These are phyloP conservation scores for Mastigias papua DNA, from an alignment of 30 jellyfish, hydroid and myxozoan genomes.

Conservation along the genomic window DNA sequence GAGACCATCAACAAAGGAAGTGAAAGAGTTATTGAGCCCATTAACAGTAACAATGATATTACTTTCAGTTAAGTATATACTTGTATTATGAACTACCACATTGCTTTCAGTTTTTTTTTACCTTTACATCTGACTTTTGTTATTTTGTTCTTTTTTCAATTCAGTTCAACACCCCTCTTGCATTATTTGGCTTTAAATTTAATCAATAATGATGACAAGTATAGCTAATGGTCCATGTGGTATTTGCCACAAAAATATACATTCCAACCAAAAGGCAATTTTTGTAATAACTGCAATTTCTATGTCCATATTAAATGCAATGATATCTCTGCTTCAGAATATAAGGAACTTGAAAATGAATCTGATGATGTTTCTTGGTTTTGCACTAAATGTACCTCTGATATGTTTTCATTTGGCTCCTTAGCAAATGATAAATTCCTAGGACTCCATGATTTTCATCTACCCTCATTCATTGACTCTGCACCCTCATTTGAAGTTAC, in stretches of 20 bases:
- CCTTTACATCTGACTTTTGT: too few species aligned
- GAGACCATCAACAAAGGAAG: too few species aligned
- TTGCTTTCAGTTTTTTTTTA: too few species aligned
- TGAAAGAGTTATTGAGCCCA: too few species aligned
- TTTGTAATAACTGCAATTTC: slow-evolving; percentile 41
- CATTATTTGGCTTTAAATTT: too few species aligned
- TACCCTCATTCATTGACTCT: slow-evolving; percentile 45
- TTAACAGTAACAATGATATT: too few species aligned
- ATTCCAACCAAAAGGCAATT: slow-evolving; percentile 39
- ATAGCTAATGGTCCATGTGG: slow-evolving; percentile 49
- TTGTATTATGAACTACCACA: too few species aligned
- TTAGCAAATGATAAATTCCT: slow-evolving; percentile 39
- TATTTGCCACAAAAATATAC: slow-evolving; percentile 67
- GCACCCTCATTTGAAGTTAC: slow-evolving; percentile 52
- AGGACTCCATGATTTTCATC: slow-evolving; percentile 35
- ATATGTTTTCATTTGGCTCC: slow-evolving; percentile 66
- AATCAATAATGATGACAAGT: not conserved
- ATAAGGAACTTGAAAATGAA: slow-evolving; percentile 17
- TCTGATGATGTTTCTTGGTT: slow-evolving; percentile 50
- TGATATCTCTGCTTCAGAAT: slow-evolving; percentile 39
- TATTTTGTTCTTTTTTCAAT: too few species aligned
- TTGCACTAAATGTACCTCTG: slow-evolving; percentile 37
- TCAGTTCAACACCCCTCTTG: too few species aligned
- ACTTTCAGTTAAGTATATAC: too few species aligned
- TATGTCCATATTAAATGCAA: slow-evolving; percentile 46